Percentiles rank a stretch among this genome's conserved stretches.
These are phyloP conservation scores for Bombylius major DNA, from an alignment of 2,888 invertebrate species.

Conservation along the genomic window DNA sequence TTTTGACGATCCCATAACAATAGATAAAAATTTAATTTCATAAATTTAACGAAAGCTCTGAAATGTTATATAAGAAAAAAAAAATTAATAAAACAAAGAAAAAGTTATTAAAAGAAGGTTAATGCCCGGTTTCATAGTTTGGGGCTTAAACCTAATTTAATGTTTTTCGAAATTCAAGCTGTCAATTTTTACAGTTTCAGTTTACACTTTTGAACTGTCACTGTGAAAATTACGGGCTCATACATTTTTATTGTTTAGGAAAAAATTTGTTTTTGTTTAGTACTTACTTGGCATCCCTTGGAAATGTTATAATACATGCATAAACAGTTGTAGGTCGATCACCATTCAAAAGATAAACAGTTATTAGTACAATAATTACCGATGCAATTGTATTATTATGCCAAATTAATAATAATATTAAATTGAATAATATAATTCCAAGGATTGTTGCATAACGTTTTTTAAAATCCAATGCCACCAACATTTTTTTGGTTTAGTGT, in stretches of 20 bases:
- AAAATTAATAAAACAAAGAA: too few relatives aligned
- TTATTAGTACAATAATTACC: slow-evolving; percentile 20
- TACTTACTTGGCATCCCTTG: slow-evolving; percentile 29
- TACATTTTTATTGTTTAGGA: too few relatives aligned
- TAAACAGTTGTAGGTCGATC: slow-evolving; percentile 24
- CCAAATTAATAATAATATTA: slow-evolving; percentile 18
- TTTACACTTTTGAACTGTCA: neutral
- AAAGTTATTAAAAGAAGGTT: slow-evolving; percentile 2
- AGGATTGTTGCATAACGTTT: slow-evolving; percentile 26
- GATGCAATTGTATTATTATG: slow-evolving; percentile 21
- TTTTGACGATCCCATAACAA: slow-evolving; percentile 41
- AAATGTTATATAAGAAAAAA: slow-evolving; percentile 16
- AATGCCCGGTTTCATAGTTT: neutral
- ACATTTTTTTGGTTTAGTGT: slow-evolving; percentile 13
- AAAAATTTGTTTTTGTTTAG: neutral
- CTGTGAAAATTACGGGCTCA: too few relatives aligned
- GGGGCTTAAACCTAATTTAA: too few relatives aligned
- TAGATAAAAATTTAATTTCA: slow-evolving; percentile 41
- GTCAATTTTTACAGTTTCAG: too few relatives aligned
- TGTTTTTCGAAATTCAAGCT: too few relatives aligned
- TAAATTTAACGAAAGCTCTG: slow-evolving; percentile 44
- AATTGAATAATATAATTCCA: slow-evolving; percentile 21
- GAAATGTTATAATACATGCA: slow-evolving; percentile 22
- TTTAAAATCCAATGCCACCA: slow-evolving; percentile 26
- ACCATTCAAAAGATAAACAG: slow-evolving; percentile 25